phyloP scores from a whole-genome alignment of 2,113 vertebrate genomes.

The Labeo rohita region DNA sequence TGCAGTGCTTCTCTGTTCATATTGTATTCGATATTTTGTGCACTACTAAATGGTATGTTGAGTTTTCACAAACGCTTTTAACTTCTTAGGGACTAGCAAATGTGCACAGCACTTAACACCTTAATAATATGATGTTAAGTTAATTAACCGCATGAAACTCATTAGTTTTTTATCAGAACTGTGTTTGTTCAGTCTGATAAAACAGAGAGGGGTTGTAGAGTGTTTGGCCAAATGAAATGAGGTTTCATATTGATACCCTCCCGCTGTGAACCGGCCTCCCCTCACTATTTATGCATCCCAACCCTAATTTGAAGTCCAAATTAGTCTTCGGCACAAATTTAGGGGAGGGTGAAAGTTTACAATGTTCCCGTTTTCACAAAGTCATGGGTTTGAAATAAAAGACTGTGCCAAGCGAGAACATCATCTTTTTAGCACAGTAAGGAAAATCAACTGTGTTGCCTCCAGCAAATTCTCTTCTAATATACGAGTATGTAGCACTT shows the following conservation, averaged over 20 bases:
- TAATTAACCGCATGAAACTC: constrained; percentile 49
- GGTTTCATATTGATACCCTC: constrained; percentile 46
- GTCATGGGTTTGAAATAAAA: background rate
- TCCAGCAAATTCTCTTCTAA: constrained; percentile 20
- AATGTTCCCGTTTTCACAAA: constrained; percentile 19
- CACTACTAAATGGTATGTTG: background rate
- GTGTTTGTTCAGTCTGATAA: constrained; percentile 32
- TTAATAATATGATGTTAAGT: constrained; percentile 39
- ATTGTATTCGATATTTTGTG: background rate
- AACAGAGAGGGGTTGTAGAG: background rate
- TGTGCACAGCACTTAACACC: background rate
- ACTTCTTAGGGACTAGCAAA: background rate
- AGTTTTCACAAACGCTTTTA: constrained; percentile 4
- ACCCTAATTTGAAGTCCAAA: constrained; percentile 33
- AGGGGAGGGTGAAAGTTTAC: background rate
- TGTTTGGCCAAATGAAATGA: constrained; percentile 34
- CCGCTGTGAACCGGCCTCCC: constrained; percentile 6
- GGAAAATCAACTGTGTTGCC: constrained; percentile 15
- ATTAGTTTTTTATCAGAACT: constrained; percentile 51
- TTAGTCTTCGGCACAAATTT: background rate
- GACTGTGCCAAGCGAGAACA: background rate
- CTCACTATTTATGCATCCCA: constrained; percentile 13
- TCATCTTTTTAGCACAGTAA: constrained; percentile 11
- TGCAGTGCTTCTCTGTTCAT: background rate
- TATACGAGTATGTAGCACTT: constrained; percentile 20